Base-by-base conservation (phyloP, 2,113 vertebrate species). In the Myiagra hebetior region DNA sequence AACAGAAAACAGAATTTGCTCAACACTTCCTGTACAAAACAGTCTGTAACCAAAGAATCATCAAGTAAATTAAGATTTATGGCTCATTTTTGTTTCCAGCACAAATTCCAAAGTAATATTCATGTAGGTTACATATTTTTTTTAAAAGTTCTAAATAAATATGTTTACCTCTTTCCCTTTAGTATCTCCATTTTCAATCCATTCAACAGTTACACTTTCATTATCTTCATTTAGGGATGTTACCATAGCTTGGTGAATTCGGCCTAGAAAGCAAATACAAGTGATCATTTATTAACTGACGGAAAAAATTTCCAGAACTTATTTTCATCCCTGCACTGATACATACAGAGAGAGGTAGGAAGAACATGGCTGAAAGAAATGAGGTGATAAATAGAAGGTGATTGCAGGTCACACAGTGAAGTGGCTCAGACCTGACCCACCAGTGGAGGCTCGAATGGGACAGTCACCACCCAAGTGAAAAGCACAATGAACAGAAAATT, bases 231-330 rank as follows among this genome's bases (percentile, higher is more conserved):
- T 99, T 89, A 99, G 97, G 2, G 99, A 99, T 17, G 99, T 99
- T 93, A 99, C 99, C 99, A 99, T 99, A 85, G 99, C 99, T 98
- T 99, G 99, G 95, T 99, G 99, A 97, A 99, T 99, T 95, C 99
- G 98, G 73, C 99, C 99, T 99, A 95, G 78, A 85, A 95, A 80
- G 27, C 10, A 96, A 95, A 62, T 55, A 62, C 10, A 95, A 82
- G 52, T 2, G 16, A 64, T 59, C 42, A 33, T 35, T 88, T 56
- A 65, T 8, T 55, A 91, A 77, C 7, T 30, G 1, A 6, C 39
- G 5, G 10, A 76, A 77, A 73, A 63, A 33, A 46, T 12, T 30
- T 37, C 16, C n/a, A 69, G 30, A 81, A 82, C 11, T n/a, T 63
- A 72, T 41, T 87, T 82, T 79, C 30, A 73, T 64, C 23, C 15